Evolutionary conservation across 1,140 invertebrate genomes (phyloP), one percentile per base, ranked within the genome.

Genomic region (Hylyphantes graminicola): DNA sequence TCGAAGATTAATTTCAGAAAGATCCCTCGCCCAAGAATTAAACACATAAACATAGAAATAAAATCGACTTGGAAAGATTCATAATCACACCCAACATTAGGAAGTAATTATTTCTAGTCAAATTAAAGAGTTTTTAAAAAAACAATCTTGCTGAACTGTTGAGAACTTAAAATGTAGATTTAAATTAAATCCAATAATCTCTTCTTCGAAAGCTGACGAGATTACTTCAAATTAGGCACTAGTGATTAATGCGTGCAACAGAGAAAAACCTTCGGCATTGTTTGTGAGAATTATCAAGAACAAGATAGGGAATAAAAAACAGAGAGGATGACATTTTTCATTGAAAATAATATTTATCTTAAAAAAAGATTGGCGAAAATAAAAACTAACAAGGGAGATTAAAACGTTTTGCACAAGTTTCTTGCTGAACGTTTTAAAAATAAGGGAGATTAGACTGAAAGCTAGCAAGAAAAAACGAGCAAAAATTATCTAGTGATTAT

Each of bases 401-500:
- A 83, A 74, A 83, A 75, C 70, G 75, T 68, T 83, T 83, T 83
- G 21, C 65, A 83, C 70, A 74, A 83, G 73, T 53, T 83, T 83
- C 80, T 81, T 81, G 79, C 54, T 63, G 68, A 75, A 64, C 70
- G 70, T 54, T 51, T 48, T 17, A 83, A 83, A 80, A 83, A 83
- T 83, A 83, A 83, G 53, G 54, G 51, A 83, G 80, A 83, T 83
- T 83, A 83, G 75, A 75, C 70, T 19, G 17, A 5, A 51, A 19
- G 35, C 61, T 35, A 35, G 35, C n/a, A 12, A 13, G 51, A 74
- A 83, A 82, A 83, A 83, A 83, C 65, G 55, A 70, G 68, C 72
- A 83, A 83, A 83, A 83, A 83, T 83, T 75, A 83, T 83, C 70
- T 83, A 75, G 80, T 83, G 80, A 83, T 83, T 83, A 83, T 83